These are phyloP conservation scores for Telmatochromis brachygnathus DNA, from an alignment of 2,113 vertebrate species.

Conservation along the genomic window DNA sequence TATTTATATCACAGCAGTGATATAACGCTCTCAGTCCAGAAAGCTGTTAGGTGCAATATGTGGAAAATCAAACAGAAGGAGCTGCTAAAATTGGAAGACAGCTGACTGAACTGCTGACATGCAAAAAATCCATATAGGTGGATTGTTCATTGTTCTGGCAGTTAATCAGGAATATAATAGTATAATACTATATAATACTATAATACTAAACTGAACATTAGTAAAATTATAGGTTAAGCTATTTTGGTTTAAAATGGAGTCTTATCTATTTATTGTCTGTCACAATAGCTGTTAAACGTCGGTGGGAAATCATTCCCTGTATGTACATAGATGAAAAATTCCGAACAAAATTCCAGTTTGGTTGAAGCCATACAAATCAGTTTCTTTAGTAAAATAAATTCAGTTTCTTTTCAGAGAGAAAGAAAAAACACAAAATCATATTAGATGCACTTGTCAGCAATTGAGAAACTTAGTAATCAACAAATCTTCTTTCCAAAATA, in stretches of 20 bases:
- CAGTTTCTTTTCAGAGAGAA: neutral
- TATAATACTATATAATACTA: too few relatives aligned
- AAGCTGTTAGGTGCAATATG: neutral
- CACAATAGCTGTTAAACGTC: neutral
- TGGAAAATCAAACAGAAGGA: neutral
- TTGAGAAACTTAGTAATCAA: neutral
- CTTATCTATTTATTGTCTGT: neutral
- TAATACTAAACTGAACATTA: neutral
- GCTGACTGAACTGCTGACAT: neutral
- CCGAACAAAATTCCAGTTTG: neutral
- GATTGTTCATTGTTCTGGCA: neutral
- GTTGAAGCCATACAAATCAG: neutral
- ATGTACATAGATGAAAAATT: neutral
- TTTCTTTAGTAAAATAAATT: neutral
- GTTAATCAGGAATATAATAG: neutral
- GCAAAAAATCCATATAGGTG: neutral
- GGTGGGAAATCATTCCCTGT: neutral
- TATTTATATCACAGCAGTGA: neutral
- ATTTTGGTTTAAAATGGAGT: neutral
- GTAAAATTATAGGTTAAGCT: neutral
- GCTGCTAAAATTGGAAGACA: neutral
- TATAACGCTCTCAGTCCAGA: neutral
- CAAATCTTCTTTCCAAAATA: neutral
- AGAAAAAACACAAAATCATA: constrained; percentile 2
- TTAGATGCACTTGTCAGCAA: neutral